These are phyloP conservation scores for Etia nguti DNA, from an alignment of 2,113 vertebrate species.

Conservation along the genomic window DNA sequence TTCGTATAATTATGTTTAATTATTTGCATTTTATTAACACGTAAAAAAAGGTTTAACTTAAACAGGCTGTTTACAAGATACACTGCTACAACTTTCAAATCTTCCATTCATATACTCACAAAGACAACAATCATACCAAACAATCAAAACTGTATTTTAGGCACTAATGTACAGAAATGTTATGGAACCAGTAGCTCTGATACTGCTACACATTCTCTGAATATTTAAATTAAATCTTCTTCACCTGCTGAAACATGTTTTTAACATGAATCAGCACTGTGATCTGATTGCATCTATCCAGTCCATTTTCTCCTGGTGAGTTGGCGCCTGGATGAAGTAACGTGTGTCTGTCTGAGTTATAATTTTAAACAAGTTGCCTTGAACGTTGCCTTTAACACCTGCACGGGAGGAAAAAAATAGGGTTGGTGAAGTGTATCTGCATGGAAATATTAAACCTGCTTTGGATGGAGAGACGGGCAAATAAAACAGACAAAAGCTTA, in stretches of 20 bases:
- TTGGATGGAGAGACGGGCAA: not conserved
- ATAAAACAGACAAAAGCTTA: not conserved
- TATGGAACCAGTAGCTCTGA: not conserved
- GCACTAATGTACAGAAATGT: not conserved
- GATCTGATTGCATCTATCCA: constrained; percentile 91
- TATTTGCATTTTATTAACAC: not conserved
- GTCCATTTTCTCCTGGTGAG: constrained; percentile 80
- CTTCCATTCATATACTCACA: not conserved
- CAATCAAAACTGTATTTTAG: not conserved
- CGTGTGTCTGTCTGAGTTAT: constrained; percentile 86
- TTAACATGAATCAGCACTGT: not conserved
- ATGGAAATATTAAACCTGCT: not conserved
- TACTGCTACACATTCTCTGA: constrained; percentile 31
- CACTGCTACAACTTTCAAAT: not conserved
- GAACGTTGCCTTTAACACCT: constrained; percentile 94
- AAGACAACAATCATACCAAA: not conserved
- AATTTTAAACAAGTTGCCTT: constrained; percentile 96
- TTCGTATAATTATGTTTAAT: not conserved
- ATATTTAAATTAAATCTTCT: not conserved
- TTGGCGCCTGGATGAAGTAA: constrained; percentile 94
- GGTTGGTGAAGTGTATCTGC: not conserved
- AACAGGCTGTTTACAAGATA: not conserved
- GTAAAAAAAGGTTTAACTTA: not conserved
- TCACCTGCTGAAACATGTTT: not conserved
- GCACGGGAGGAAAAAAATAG: not conserved